Evolutionary conservation across 2,888 invertebrate genomes (phyloP).

Genomic region (Trilocha varians): DNA sequence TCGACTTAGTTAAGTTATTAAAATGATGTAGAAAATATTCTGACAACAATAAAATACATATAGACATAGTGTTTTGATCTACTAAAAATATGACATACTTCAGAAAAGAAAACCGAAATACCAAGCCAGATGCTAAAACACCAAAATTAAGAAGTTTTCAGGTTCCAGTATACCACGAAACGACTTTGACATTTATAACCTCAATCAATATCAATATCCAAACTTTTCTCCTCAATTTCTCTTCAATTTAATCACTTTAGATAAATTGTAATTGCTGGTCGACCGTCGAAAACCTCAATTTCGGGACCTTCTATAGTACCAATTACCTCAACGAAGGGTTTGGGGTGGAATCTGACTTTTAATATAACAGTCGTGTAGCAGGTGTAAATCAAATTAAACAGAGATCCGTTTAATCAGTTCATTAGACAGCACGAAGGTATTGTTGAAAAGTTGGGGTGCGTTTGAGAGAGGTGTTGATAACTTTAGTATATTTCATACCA

Average conservation of each 20-base stretch:
- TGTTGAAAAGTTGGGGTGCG: conserved; percentile 1
- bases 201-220: too few relatives aligned
- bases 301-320: not conserved
- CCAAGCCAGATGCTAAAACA: too few relatives aligned
- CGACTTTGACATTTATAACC: too few relatives aligned
- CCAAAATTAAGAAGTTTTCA: too few relatives aligned
- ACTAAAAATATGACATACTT: too few relatives aligned
- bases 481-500: not conserved
- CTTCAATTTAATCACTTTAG: not conserved
- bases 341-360: conserved; percentile 1
- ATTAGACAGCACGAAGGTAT: conserved; percentile 6
- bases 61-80: too few relatives aligned
- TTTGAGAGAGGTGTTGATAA: not conserved
- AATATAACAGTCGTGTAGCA: conserved; percentile 6
- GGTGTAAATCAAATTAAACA: conserved; percentile 14
- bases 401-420: conserved; percentile 10
- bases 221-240: too few relatives aligned
- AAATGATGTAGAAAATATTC: too few relatives aligned
- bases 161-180: too few relatives aligned
- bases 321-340: not conserved
- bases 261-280: not conserved
- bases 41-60: too few relatives aligned
- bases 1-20: too few relatives aligned
- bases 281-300: not conserved
- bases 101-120: too few relatives aligned